Conservation (phyloP, 2,797 vertebrate species). For the Typhlichthys subterraneus region DNA sequence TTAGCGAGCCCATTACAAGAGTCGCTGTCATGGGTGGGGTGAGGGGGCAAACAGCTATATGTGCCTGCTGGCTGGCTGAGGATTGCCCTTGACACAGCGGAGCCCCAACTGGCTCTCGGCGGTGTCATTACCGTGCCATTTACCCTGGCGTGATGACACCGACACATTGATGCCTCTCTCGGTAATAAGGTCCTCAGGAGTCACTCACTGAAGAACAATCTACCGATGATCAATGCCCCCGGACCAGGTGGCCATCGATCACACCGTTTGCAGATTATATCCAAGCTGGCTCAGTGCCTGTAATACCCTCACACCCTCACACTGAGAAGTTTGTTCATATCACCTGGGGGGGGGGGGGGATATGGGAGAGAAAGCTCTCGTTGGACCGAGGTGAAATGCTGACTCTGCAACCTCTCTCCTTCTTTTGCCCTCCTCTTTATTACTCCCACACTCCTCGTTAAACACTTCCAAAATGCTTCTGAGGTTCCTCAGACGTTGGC, state of each 20-base stretch:
- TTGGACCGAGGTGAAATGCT: too few species aligned
- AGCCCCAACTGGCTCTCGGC: constrained; percentile 7
- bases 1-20: neutral
- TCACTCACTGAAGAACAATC: constrained; percentile 20
- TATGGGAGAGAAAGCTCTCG: neutral
- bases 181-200: constrained; percentile 18
- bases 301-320: neutral
- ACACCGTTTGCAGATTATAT: neutral
- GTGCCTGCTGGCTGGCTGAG: neutral
- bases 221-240: constrained; percentile 9
- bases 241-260: constrained; percentile 5
- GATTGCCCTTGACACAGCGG: constrained; percentile 7
- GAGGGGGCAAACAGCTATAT: neutral
- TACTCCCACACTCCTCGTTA: too few species aligned
- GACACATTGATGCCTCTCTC: constrained; percentile 13
- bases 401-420: too few species aligned
- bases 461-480: too few species aligned
- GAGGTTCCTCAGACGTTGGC: too few species aligned
- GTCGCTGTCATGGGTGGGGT: neutral
- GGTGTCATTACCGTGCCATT: constrained; percentile 20
- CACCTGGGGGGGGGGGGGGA: neutral
- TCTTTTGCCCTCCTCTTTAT: too few species aligned
- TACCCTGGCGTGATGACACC: constrained; percentile 7
- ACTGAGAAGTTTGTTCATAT: neutral
- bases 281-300: neutral